Evolutionary conservation across 2,888 invertebrate species (phyloP), one percentile per base, ranked within the genome.

Genomic region (Caenorhabditis becei): DNA sequence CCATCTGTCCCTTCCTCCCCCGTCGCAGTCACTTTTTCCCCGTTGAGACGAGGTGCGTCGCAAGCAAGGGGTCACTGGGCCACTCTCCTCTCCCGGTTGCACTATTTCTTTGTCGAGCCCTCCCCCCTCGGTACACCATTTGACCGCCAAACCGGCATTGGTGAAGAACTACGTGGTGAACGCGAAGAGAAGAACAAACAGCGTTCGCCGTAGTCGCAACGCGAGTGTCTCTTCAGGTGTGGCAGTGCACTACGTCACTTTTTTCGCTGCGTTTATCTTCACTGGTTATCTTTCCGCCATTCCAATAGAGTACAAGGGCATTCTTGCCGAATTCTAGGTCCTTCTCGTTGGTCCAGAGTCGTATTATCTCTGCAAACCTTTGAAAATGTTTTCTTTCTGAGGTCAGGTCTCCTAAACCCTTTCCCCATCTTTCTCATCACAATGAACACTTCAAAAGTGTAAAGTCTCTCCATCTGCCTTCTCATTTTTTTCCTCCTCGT

Each of bases 101-200:
- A 35, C 56, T 56, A 56, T 56, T 56, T 56, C 56, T 35, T 26
- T 3, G 58, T 23, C 37, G n/a, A 23, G n/a, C 35, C 35, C 23
- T 37, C 58, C 58, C 1, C 44, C 24, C 16, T 37, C 59, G 5
- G 26, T 61, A 23, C 61, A 61, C 61, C 61, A 61, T 61, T 44
- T 26, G 44, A 61, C 44, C 61, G 61, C 61, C 61, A 61, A 61
- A 41, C 61, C 41, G 16, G 44, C 14, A 41, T 41, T 14, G 14
- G 11, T 14, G 41, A n/a, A n/a, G n/a, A n/a, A n/a, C n/a, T n/a
- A n/a, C n/a, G n/a, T n/a, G n/a, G n/a, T n/a, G n/a, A n/a, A n/a
- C n/a, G n/a, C n/a, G n/a, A n/a, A n/a, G n/a, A 41, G 41, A 41
- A 61, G 61, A 61, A 61, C 26, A 61, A 61, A 61, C 26, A 61